Percentiles rank a stretch among this genome's conserved stretches.
Evolutionary conservation across 2,113 vertebrate genomes (phyloP).

Genomic region (Meleagris gallopavo): DNA sequence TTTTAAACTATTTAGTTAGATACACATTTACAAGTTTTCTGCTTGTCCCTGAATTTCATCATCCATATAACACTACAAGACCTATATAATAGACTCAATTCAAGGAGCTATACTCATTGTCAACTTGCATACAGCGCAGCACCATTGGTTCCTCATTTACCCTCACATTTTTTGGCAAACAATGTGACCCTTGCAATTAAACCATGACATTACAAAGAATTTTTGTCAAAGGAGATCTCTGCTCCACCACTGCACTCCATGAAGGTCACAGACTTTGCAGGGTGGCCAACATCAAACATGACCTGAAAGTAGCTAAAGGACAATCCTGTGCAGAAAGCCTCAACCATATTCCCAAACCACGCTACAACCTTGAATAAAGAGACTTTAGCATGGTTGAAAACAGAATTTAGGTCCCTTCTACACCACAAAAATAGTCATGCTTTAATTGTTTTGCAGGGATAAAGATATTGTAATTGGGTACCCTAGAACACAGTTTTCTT

Average conservation of each 20-base stretch:
- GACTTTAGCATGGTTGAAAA: constrained; percentile 52
- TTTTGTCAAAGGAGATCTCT: neutral
- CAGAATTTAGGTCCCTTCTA: constrained; percentile 53
- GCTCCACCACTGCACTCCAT: neutral
- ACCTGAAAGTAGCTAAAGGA: constrained; percentile 14
- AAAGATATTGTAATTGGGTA: constrained; percentile 40
- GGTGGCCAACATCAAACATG: neutral
- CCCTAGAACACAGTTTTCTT: constrained; percentile 24
- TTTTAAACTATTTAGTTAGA: neutral
- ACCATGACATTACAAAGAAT: neutral
- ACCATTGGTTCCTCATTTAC: neutral
- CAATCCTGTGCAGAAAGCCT: constrained; percentile 15
- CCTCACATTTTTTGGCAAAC: neutral
- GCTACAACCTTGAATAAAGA: constrained; percentile 62
- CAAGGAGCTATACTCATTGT: neutral
- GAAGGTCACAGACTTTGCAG: constrained; percentile 28
- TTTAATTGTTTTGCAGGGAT: constrained; percentile 55
- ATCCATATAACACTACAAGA: neutral
- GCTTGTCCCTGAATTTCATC: neutral
- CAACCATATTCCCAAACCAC: constrained; percentile 41
- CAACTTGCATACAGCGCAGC: neutral
- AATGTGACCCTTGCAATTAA: constrained; percentile 39
- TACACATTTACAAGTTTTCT: neutral
- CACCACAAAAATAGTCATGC: constrained; percentile 1
- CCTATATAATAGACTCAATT: neutral